These are phyloP conservation scores for Zosterops hypoxanthus DNA, from an alignment of 2,113 vertebrate species.

Conservation along the genomic window DNA sequence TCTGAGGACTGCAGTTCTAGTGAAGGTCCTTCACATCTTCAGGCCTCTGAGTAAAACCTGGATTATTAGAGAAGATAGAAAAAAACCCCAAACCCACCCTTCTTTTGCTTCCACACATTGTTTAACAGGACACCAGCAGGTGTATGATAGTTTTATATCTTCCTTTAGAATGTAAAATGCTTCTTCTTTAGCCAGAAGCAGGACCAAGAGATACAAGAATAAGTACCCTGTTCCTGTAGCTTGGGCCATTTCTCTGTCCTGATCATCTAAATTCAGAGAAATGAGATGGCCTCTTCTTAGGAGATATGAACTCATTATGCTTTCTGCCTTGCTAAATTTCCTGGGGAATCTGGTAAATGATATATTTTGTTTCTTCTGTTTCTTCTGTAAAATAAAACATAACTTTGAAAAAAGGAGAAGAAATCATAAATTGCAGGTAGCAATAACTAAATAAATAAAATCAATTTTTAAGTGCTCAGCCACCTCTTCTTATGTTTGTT, in stretches of 20 bases:
- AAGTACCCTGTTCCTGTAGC: neutral
- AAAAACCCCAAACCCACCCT: fast-evolving
- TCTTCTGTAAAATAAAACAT: neutral
- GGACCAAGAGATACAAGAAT: neutral
- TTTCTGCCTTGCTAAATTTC: neutral
- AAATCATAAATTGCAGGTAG: neutral
- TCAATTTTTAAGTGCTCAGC: neutral
- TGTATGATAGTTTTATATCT: neutral
- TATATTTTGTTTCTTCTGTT: neutral
- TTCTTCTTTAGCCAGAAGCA: neutral
- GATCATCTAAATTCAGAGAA: neutral
- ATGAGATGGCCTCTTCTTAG: neutral
- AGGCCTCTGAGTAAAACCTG: neutral
- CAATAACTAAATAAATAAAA: neutral
- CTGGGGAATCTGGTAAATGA: neutral
- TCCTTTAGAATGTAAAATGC: neutral
- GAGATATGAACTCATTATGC: neutral
- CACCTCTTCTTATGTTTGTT: neutral
- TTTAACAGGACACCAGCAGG: neutral
- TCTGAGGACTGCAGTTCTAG: neutral
- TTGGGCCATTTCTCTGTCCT: neutral
- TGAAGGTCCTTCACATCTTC: neutral
- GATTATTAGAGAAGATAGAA: neutral
- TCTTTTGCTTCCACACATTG: neutral
- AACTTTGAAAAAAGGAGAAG: neutral